Evolutionary conservation across 2,797 vertebrate genomes (phyloP).

Genomic region (Premnoplex brunnescens): DNA sequence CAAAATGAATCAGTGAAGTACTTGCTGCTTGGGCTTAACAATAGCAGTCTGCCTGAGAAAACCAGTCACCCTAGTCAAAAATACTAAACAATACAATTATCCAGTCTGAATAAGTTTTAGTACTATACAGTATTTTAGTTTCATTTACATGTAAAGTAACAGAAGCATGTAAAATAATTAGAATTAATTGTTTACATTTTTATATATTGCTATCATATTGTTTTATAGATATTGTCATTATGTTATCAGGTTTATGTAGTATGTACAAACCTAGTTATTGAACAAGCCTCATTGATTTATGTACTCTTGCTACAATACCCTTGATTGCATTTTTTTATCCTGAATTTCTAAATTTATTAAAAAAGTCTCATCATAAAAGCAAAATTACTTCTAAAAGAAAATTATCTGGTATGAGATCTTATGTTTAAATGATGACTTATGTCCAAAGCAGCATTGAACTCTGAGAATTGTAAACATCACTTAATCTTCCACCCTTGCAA

Average conservation of each 20-base stretch:
- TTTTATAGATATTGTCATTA: background rate
- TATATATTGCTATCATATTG: background rate
- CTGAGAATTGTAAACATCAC: background rate
- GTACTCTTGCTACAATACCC: background rate
- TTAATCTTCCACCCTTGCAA: background rate
- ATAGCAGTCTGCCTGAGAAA: constrained; percentile 6
- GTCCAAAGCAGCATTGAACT: background rate
- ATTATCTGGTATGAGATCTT: background rate
- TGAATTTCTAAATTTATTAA: background rate
- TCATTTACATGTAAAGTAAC: background rate
- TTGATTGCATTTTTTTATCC: background rate
- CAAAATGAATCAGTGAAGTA: constrained; percentile 16
- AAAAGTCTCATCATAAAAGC: background rate
- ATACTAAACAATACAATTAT: background rate
- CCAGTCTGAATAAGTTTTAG: background rate
- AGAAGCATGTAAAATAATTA: background rate
- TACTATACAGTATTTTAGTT: background rate
- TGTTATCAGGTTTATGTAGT: background rate
- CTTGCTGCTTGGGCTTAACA: background rate
- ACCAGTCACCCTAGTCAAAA: background rate
- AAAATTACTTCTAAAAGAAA: background rate
- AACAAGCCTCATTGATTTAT: background rate
- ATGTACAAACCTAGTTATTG: background rate
- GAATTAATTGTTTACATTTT: background rate
- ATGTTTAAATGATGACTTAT: background rate